A percentile compares a stretch with the other conserved stretches of the same genome.
phyloP scores from a whole-genome alignment of 2,113 vertebrate species.

The Chitala chitala region DNA sequence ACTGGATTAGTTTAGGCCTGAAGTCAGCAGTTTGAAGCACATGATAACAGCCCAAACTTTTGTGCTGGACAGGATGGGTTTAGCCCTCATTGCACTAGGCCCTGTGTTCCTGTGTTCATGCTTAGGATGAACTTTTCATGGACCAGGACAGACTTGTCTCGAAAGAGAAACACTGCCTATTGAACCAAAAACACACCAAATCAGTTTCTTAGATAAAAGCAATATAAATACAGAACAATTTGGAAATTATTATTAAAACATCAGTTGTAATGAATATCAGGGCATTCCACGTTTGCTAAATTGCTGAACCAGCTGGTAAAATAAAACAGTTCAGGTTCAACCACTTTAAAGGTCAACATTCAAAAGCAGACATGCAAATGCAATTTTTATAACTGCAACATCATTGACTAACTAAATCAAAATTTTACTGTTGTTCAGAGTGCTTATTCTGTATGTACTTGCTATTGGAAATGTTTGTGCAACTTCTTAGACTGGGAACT shows the following conservation, averaged over 20 bases:
- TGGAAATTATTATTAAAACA: not conserved
- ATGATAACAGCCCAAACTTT: slow-evolving; percentile 60
- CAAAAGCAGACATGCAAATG: too few relatives aligned
- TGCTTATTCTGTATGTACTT: not conserved
- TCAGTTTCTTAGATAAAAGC: not conserved
- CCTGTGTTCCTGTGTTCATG: slow-evolving; percentile 53
- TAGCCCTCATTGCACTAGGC: slow-evolving; percentile 46
- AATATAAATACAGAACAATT: not conserved
- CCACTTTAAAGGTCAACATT: not conserved
- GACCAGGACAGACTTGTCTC: slow-evolving; percentile 48
- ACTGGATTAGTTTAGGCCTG: slow-evolving; percentile 50
- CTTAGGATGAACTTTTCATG: slow-evolving; percentile 56
- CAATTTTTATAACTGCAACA: too few relatives aligned
- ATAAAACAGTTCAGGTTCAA: not conserved
- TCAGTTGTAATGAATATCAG: too few relatives aligned
- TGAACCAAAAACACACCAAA: slow-evolving; percentile 9
- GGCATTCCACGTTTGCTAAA: too few relatives aligned
- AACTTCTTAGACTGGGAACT: not conserved
- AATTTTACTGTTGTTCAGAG: too few relatives aligned
- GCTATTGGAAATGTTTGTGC: not conserved
- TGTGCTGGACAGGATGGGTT: slow-evolving; percentile 53
- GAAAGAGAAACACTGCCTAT: slow-evolving; percentile 29
- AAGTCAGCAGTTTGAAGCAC: slow-evolving; percentile 68
- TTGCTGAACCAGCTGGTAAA: too few relatives aligned
- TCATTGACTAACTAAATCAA: too few relatives aligned